A percentile compares a stretch with the other conserved stretches of the same genome.
Evolutionary conservation across 2,797 vertebrate genomes (phyloP).

Genomic region (Cryptoblepharus egeriae): DNA sequence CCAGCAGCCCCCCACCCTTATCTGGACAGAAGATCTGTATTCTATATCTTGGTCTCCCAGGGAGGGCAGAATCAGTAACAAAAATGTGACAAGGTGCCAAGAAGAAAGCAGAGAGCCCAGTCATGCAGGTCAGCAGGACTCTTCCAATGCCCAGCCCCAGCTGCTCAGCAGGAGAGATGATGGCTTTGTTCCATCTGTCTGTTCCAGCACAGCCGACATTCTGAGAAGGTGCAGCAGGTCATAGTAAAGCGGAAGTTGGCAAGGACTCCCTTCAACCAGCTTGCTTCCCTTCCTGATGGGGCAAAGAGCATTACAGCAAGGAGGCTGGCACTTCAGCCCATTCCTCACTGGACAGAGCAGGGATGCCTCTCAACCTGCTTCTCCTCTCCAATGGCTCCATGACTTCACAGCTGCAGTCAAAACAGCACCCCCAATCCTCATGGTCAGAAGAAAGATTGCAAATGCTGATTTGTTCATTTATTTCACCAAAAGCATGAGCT

Average conservation of each 20-base stretch:
- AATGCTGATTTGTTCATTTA: neutral
- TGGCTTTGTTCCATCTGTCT: too few species aligned
- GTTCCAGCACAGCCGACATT: neutral
- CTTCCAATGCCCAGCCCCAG: neutral
- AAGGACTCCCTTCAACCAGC: too few species aligned
- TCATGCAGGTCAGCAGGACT: neutral
- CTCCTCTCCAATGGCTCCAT: constrained; percentile 28
- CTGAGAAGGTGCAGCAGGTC: too few species aligned
- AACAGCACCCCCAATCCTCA: too few species aligned
- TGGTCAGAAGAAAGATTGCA: too few species aligned
- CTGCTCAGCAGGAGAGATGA: constrained; percentile 1
- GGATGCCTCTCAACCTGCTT: constrained; percentile 45
- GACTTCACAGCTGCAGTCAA: too few species aligned
- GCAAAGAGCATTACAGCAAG: constrained; percentile 50
- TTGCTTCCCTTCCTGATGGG: neutral
- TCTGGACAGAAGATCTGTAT: neutral
- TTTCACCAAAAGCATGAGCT: neutral
- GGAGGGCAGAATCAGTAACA: constrained; percentile 13
- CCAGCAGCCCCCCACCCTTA: too few species aligned
- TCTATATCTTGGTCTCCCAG: constrained; percentile 30
- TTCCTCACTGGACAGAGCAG: constrained; percentile 40
- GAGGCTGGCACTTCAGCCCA: neutral
- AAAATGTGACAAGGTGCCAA: constrained; percentile 52
- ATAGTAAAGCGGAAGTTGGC: too few species aligned
- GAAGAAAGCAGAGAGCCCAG: constrained; percentile 6